Base-by-base conservation (phyloP, 2,113 vertebrate species). In the Tenebrosternarchus preto region DNA sequence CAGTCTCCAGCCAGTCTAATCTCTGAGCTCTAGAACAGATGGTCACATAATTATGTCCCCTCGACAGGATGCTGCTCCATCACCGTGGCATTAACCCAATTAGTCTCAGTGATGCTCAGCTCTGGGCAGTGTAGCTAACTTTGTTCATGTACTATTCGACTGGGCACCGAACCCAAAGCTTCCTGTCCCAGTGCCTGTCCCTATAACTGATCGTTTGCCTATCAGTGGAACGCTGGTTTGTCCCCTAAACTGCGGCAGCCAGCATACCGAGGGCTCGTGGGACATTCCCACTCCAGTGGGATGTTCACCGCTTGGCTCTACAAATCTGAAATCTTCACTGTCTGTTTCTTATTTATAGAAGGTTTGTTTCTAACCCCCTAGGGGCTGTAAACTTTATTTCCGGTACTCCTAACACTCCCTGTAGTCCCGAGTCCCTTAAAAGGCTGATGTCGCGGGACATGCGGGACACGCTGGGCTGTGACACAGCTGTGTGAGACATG, bases 31-130 rank as follows among this genome's bases (percentile, higher is more conserved):
- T 69, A 55, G 69, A 85, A 73, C 83, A 85, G 80, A 85, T 82
- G 83, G 83, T 79, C 80, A 72, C 75, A 82, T 82, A 74, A 82
- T 74, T 66, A 84, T 70, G 79, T 56, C 57, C 75, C 74, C 74
- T 70, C 69, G 73, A 61, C 78, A 80, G 78, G 78, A 80, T 57
- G 70, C 83, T 25, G 63, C 57, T 81, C 55, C 43, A 82, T 73
- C 72, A 72, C 60, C n/a, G 76, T 73, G 71, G 66, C 80, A 46
- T 81, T 78, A 82, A 76, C 66, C 83, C 71, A 80, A 78, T 82
- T 82, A 72, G 66, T 74, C 33, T 6, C 56, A 71, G 80, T 33
- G 66, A 60, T 76, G 76, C 73, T 81, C 70, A 81, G 17, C 77
- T 80, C 73, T 77, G 82, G 67, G 73, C 78, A 67, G 22, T 66